Evolutionary conservation across 2,797 vertebrate genomes (phyloP), one percentile per base, ranked within the genome.

Genomic region (Crypturellus tataupa): DNA sequence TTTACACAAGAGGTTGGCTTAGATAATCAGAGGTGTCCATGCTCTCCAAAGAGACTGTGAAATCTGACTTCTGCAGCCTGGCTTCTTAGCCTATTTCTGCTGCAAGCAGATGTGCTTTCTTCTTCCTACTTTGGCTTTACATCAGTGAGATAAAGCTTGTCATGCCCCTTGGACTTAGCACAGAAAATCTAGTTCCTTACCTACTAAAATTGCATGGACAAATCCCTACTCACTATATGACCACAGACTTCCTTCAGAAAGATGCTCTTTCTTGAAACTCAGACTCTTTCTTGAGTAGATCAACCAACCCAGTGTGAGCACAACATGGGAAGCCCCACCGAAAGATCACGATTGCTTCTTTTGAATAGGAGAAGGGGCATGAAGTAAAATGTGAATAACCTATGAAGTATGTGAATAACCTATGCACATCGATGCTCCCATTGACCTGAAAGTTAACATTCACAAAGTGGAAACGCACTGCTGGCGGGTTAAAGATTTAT

Each of bases 401-500:
- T 64, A 9, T 53, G 55, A 42, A 49, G 80, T 19, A 53, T 53
- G 77, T 63, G 53, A 64, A 91, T 93, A 92, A 84, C 69, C 55
- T 64, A 9, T 56, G 55, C 19, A 12, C 69, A 24, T 72, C 63
- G 91, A 7, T 0, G 0, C 89, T 86, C 47, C 71, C 87, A 90
- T 91, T 94, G 94, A 92, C 94, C 94, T 65, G 53, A 77, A 88
- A 75, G 91, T 81, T 92, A 93, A 92, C 17, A 0, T 94, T 95
- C 93, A 75, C 77, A 62, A 23, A 88, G 71, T 82, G 56, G 53
- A 91, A 91, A 90, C 51, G 25, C 29, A 17, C 56, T 70, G 53
- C 75, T 90, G 83, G 25, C 56, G 64, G 78, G 85, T 96, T 95
- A 95, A 96, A 96, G 78, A 93, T 96, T 91, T 70, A 80, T 93